A percentile compares a stretch with the other conserved stretches of the same genome.
These are phyloP conservation scores for Albula goreensis DNA, from an alignment of 2,113 vertebrate species.

Conservation along the genomic window DNA sequence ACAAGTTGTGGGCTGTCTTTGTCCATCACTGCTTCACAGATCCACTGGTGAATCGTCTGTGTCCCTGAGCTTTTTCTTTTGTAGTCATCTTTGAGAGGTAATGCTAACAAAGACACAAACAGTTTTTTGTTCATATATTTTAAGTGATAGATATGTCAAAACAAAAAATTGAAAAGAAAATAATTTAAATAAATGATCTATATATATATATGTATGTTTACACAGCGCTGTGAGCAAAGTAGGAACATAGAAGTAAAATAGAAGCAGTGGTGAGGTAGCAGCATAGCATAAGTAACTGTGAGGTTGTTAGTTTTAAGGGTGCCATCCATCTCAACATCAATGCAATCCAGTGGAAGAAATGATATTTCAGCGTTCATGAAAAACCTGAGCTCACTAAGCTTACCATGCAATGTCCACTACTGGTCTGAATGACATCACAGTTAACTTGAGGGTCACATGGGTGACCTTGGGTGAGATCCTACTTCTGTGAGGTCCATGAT, in stretches of 20 bases:
- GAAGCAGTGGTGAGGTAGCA: conserved; percentile 56
- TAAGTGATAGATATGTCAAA: background rate
- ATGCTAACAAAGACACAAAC: background rate
- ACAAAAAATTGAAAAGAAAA: background rate
- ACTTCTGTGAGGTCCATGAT: conserved; percentile 38
- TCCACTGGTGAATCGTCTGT: conserved; percentile 2
- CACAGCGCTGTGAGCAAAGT: conserved; percentile 53
- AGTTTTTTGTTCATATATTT: background rate
- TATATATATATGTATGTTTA: conserved; percentile 18
- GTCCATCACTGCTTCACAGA: background rate
- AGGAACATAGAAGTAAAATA: conserved; percentile 49
- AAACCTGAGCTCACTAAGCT: conserved; percentile 47
- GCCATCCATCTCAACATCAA: conserved; percentile 48
- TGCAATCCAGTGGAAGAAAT: conserved; percentile 47
- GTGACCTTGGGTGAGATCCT: conserved; percentile 33
- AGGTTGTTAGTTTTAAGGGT: conserved; percentile 54
- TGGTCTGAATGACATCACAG: conserved; percentile 45
- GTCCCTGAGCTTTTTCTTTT: background rate
- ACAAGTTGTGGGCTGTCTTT: background rate
- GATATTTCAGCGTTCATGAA: conserved; percentile 48
- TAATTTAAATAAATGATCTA: background rate
- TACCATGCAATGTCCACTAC: conserved; percentile 46
- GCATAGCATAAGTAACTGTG: conserved; percentile 65
- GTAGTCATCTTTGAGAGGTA: background rate
- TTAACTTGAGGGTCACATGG: conserved; percentile 40